phyloP scores from a whole-genome alignment of 2,888 invertebrate species.

The Aspidapion aeneum region DNA sequence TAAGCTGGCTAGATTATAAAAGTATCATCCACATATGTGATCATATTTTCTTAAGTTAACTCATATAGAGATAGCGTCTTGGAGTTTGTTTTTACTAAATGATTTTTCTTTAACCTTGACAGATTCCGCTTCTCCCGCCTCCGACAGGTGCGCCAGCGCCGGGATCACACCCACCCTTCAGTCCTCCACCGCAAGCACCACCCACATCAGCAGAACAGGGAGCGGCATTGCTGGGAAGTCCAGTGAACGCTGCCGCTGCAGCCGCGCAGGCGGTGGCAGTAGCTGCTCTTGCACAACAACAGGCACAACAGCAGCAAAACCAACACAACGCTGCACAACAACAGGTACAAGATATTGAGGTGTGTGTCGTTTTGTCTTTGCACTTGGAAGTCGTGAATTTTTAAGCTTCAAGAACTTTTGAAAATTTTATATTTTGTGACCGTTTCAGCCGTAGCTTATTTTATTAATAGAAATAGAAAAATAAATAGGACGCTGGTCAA shows the following conservation, averaged over 20 bases:
- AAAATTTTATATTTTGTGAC: too few species aligned
- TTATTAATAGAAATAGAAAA: too few species aligned
- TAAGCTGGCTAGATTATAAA: too few species aligned
- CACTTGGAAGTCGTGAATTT: too few species aligned
- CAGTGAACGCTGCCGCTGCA: constrained; percentile 24
- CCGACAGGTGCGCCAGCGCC: constrained; percentile 42
- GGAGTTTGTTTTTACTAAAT: too few species aligned
- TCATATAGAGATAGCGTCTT: too few species aligned
- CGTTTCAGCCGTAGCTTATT: too few species aligned
- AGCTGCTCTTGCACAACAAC: constrained; percentile 47
- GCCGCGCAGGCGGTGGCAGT: constrained; percentile 48
- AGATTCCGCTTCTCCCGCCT: constrained; percentile 52
- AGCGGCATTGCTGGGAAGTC: constrained; percentile 43
- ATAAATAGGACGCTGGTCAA: too few species aligned
- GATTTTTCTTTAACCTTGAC: too few species aligned
- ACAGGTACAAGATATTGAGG: constrained; percentile 16
- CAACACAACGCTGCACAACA: constrained; percentile 32
- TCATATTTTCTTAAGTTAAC: too few species aligned
- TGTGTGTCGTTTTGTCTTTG: too few species aligned
- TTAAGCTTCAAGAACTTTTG: neutral
- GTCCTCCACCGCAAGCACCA: constrained; percentile 47
- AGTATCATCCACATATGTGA: too few species aligned
- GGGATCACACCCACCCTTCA: constrained; percentile 45
- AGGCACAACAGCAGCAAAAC: constrained; percentile 34
- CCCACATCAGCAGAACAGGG: constrained; percentile 48